Evolutionary conservation across 2,888 invertebrate genomes (phyloP), one percentile per base, ranked within the genome.

Genomic region (Mesorhabditis belari): DNA sequence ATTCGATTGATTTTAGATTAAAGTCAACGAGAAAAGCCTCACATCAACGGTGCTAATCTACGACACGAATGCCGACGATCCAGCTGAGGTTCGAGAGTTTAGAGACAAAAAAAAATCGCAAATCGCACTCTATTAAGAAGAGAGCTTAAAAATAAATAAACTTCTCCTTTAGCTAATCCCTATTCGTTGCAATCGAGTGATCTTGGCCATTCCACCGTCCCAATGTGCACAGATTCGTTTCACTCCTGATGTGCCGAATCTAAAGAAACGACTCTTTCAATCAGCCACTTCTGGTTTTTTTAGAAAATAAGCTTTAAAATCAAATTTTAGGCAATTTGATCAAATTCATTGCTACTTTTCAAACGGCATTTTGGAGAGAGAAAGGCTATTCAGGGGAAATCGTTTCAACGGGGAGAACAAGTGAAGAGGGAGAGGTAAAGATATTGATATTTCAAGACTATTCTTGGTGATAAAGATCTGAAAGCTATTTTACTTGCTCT

Each of bases 301-400:
- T n/a, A n/a, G n/a, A n/a, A n/a, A n/a, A n/a, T 35, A 35, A n/a
- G 44, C 44, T n/a, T 17, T n/a, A 35, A 35, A 35, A 17, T n/a
- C 44, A 9, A 35, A 35, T 35, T 35, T 35, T n/a, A 27, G 71
- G 71, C 54, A 68, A 68, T 56, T 62, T 71, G 24, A 67, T 84
- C 66, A 84, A 84, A 67, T 81, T 81, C 49, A 77, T 83, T 58
- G 67, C 82, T 26, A 83, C 82, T 60, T 84, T 83, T 70, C 71
- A 79, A 44, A 75, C 67, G 19, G 70, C 82, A 3, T 84, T 83
- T 72, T 84, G 84, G 84, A 77, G 80, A 59, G 73, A 81, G 49
- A 79, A 81, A 62, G 82, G 82, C 27, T 73, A 66, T 24, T 82
- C 82, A 24, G 83, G 83, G 17, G 82, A 83, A 66, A 75, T 81